Conservation (phyloP, 2,888 invertebrate genomes). For the Apamea crenata region DNA sequence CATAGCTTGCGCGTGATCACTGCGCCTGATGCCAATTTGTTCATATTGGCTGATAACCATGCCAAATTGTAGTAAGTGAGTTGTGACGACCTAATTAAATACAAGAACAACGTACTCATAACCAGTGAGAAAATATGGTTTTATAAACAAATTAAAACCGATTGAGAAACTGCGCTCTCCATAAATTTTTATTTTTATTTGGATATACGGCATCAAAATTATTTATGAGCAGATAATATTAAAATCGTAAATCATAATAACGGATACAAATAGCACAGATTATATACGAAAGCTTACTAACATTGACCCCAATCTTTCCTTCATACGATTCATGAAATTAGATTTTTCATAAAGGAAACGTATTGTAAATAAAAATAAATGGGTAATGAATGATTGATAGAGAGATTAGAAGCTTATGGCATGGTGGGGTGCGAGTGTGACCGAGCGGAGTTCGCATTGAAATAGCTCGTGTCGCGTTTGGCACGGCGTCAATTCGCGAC, state of each 20-base stretch:
- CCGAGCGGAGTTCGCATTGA: conserved; percentile 74
- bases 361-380: conserved; percentile 49
- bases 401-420: conserved; percentile 47
- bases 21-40: conserved; percentile 72
- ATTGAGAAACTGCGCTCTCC: conserved; percentile 36
- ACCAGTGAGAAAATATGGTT: conserved; percentile 27
- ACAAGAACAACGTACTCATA: conserved; percentile 22
- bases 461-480: conserved; percentile 85
- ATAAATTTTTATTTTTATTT: conserved; percentile 36
- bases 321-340: conserved; percentile 23
- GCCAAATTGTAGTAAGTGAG: conserved; percentile 70
- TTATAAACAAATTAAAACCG: conserved; percentile 16
- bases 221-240: conserved; percentile 45
- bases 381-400: conserved; percentile 59
- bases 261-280: conserved; percentile 39
- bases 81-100: conserved; percentile 68
- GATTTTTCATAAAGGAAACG: conserved; percentile 39
- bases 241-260: conserved; percentile 51
- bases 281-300: conserved; percentile 50
- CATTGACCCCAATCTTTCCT: conserved; percentile 57
- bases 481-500: conserved; percentile 82
- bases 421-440: conserved; percentile 60
- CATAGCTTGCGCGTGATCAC: conserved; percentile 68
- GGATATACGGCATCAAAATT: conserved; percentile 31
- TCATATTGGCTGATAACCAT: conserved; percentile 71